Conservation (phyloP, 2,113 vertebrate genomes). For the human region DNA sequence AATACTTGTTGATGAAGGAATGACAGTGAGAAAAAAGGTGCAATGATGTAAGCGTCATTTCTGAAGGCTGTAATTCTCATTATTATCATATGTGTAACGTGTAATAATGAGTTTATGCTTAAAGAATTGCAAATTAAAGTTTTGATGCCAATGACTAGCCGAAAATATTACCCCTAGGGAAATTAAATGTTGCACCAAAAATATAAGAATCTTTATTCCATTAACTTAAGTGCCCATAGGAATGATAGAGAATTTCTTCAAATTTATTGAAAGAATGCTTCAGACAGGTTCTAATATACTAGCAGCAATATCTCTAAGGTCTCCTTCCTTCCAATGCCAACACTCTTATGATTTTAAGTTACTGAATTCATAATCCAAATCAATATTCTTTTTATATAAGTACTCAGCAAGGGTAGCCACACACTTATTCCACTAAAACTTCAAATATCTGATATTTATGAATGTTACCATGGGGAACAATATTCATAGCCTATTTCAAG, state of each 20-base stretch:
- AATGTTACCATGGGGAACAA: slow-evolving; percentile 4
- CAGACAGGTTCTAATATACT: slow-evolving; percentile 36
- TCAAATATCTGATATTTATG: slow-evolving; percentile 53
- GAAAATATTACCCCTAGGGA: slow-evolving; percentile 16
- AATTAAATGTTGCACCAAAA: slow-evolving; percentile 53
- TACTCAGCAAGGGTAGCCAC: neutral
- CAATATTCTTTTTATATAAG: slow-evolving; percentile 61
- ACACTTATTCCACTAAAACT: slow-evolving; percentile 43
- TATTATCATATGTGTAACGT: neutral
- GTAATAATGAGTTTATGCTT: neutral
- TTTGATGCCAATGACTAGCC: neutral
- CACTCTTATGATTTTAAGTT: slow-evolving; percentile 56
- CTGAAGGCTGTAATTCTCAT: neutral
- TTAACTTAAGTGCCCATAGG: neutral
- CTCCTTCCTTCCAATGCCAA: neutral
- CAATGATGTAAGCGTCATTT: neutral
- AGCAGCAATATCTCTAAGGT: neutral
- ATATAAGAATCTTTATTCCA: slow-evolving; percentile 13
- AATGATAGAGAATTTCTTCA: slow-evolving; percentile 23
- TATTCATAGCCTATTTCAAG: slow-evolving; percentile 37
- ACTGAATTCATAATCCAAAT: slow-evolving; percentile 60
- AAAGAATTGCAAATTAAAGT: neutral
- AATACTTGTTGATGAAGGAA: neutral
- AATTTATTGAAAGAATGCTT: slow-evolving; percentile 36
- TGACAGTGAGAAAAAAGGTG: neutral